Percentiles rank a stretch among this genome's conserved stretches.
phyloP scores from a whole-genome alignment of 2,888 invertebrate species.

The Agrenia bidenticulata region DNA sequence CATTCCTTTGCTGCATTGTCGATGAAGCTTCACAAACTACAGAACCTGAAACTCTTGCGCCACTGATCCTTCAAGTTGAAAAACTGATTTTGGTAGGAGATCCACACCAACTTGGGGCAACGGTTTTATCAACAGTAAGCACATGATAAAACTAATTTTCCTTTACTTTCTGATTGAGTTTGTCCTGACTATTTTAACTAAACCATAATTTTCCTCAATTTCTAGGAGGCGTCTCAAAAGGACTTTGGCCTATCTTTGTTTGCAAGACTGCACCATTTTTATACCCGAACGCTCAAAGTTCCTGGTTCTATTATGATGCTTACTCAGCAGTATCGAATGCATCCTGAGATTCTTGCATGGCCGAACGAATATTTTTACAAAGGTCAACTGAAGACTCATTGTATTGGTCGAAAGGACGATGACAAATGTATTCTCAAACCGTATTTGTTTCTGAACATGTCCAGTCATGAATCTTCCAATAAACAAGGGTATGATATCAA shows the following conservation, averaged over 20 bases:
- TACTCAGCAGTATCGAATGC: slow-evolving; percentile 81
- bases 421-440: slow-evolving; percentile 59
- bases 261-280: slow-evolving; percentile 65
- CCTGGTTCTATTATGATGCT: slow-evolving; percentile 62
- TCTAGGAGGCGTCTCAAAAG: slow-evolving; percentile 68
- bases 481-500: slow-evolving; percentile 30
- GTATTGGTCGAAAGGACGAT: slow-evolving; percentile 25
- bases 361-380: slow-evolving; percentile 74
- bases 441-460: slow-evolving; percentile 65
- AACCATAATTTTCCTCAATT: too few species aligned
- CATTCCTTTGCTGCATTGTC: slow-evolving; percentile 70
- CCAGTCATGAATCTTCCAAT: slow-evolving; percentile 27
- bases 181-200: slow-evolving; percentile 45
- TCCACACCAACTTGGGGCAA: slow-evolving; percentile 80
- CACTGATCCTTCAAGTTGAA: slow-evolving; percentile 72
- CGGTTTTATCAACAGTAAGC: slow-evolving; percentile 70
- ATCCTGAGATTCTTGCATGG: slow-evolving; percentile 74
- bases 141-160: too few species aligned
- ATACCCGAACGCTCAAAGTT: slow-evolving; percentile 59
- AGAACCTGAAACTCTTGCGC: slow-evolving; percentile 79
- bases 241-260: slow-evolving; percentile 76
- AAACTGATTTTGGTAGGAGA: slow-evolving; percentile 83
- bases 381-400: slow-evolving; percentile 54
- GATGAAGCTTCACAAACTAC: slow-evolving; percentile 86
- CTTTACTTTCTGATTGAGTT: too few species aligned